A percentile compares a stretch with the other conserved stretches of the same genome.
phyloP scores from a whole-genome alignment of 2,113 vertebrate species.

The Chinchilla lanigera region DNA sequence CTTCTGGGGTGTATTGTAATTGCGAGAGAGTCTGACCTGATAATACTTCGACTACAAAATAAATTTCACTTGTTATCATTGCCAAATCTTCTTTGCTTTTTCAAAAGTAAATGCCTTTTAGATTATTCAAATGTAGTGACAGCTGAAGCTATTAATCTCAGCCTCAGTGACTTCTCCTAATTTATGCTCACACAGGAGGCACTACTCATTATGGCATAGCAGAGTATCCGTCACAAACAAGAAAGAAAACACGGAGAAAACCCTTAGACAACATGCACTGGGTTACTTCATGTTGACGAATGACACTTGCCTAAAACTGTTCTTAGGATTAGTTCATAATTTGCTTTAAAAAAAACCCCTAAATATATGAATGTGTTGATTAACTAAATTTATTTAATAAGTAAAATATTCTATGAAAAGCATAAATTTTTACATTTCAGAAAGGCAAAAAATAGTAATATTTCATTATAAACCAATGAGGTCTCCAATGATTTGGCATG shows the following conservation, averaged over 20 bases:
- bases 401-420: not conserved
- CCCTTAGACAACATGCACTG: not conserved
- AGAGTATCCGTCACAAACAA: not conserved
- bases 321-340: not conserved
- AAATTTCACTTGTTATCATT: slow-evolving; percentile 1
- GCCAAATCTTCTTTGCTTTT: not conserved
- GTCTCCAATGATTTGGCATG: slow-evolving; percentile 15
- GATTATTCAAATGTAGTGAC: not conserved
- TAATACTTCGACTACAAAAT: not conserved
- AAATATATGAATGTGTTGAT: not conserved
- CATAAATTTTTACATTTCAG: not conserved
- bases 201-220: not conserved
- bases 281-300: not conserved
- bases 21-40: not conserved
- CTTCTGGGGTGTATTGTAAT: not conserved
- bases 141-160: not conserved
- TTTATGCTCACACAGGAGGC: not conserved
- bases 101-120: slow-evolving; percentile 12
- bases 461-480: not conserved
- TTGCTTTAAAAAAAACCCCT: not conserved
- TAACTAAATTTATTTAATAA: slow-evolving; percentile 7
- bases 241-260: not conserved
- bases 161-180: not conserved
- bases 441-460: not conserved
- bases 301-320: not conserved